Percentiles rank a stretch among this genome's conserved stretches.
Evolutionary conservation across 2,797 vertebrate species (phyloP).

Genomic region (Xenentodon cancila): DNA sequence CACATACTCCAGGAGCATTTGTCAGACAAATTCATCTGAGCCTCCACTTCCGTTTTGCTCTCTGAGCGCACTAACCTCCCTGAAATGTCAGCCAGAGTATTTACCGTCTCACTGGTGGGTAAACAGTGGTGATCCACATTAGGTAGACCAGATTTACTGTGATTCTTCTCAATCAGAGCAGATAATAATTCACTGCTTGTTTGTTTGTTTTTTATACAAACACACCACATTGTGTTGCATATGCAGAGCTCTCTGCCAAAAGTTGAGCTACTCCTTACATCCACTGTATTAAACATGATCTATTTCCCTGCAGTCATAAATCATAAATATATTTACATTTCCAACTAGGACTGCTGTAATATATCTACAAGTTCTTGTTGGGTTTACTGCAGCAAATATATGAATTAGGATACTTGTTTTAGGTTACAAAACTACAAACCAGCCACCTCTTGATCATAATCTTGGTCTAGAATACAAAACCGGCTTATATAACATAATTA

Average conservation of each 20-base stretch:
- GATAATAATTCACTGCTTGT: conserved; percentile 50
- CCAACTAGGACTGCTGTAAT: conserved; percentile 53
- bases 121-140: conserved; percentile 62
- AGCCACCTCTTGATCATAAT: conserved; percentile 46
- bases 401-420: conserved; percentile 59
- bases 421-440: conserved; percentile 57
- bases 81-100: conserved; percentile 70
- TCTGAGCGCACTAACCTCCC: conserved; percentile 68
- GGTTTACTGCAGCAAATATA: conserved; percentile 63
- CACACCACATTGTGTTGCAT: conserved; percentile 48
- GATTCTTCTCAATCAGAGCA: conserved; percentile 56
- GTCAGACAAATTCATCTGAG: conserved; percentile 75
- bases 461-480: conserved; percentile 40
- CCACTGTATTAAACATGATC: conserved; percentile 49
- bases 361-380: conserved; percentile 62
- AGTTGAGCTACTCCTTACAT: conserved; percentile 26
- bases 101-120: conserved; percentile 60
- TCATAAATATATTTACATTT: conserved; percentile 72
- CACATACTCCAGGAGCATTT: conserved; percentile 74
- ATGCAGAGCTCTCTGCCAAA: conserved; percentile 41
- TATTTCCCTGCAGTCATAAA: conserved; percentile 63
- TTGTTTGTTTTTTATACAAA: conserved; percentile 28
- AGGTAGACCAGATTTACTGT: conserved; percentile 48
- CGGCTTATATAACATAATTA: conserved; percentile 62
- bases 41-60: conserved; percentile 63